Base-by-base conservation (phyloP, 2,888 invertebrate species). In the Trachelus iudaicus region DNA sequence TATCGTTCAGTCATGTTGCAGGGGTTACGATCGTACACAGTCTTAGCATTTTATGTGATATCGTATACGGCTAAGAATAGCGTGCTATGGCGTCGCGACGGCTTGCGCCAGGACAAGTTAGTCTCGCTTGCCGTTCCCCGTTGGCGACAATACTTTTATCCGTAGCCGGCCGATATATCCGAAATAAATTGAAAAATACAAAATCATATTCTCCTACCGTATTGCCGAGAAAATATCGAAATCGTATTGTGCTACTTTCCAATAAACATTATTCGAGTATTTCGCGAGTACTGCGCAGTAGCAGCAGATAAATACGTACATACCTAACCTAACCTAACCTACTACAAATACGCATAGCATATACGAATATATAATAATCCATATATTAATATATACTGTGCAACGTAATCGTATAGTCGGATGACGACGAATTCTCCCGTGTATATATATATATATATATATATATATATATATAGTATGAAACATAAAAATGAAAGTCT, bases 1-100 rank as follows among this genome's bases (percentile, higher is more conserved):
- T 15, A 23, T 56, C 77, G 80, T 81, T 83, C 81, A 81, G 82
- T 82, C 77, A 77, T 83, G 78, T 81, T 82, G 77, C 33, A 68
- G 34, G 69, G 78, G 77, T 77, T 79, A 69, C 77, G 81, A 79
- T 77, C 79, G 77, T 75, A 82, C 80, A 80, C 78, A 84, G 84
- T 86, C 84, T 80, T 77, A 79, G 80, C 84, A 80, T 84, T 86
- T 83, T 80, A 77, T 73, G 23, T 1, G 2, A 56, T 56, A 56
- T 23, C 56, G 23, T 23, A 15, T 6, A 23, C 2, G 56, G 56
- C 9, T 23, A 56, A 23, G 23, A 56, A 56, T 23, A 56, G 9
- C 23, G 56, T 56, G 56, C 23, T 56, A 56, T 2, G 23, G 56
- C 56, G 56, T 56, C 56, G 56, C 56, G 56, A 56, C 56, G 56